Evolutionary conservation across 2,113 vertebrate species (phyloP).

Genomic region (Cranoglanis bouderius): DNA sequence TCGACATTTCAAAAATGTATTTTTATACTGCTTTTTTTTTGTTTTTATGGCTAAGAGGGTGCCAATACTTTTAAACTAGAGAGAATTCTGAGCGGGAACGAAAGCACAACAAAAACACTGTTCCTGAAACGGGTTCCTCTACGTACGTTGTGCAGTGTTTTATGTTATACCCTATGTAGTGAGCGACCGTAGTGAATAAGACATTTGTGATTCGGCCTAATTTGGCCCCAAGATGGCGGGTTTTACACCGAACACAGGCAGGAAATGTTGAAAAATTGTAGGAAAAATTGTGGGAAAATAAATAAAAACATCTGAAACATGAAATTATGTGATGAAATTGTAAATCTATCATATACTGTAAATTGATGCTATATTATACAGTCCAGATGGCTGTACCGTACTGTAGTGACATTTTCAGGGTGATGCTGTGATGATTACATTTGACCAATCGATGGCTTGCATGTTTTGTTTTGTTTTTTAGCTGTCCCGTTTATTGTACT

Average conservation of each 20-base stretch:
- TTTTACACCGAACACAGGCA: neutral
- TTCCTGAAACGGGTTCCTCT: neutral
- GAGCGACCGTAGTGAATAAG: neutral
- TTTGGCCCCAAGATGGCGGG: neutral
- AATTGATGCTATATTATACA: neutral
- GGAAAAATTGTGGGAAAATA: neutral
- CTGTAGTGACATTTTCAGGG: neutral
- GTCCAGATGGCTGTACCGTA: neutral
- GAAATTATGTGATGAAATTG: neutral
- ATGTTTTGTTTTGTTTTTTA: neutral
- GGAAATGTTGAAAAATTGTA: too few relatives aligned
- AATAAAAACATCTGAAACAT: neutral
- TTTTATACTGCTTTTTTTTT: too few relatives aligned
- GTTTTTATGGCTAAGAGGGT: neutral
- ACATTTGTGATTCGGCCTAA: neutral
- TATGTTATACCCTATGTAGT: neutral
- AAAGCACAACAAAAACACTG: neutral
- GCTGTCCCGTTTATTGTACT: neutral
- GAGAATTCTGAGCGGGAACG: neutral
- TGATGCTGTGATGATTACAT: neutral
- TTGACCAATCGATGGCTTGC: neutral
- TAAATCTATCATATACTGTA: neutral
- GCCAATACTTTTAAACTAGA: neutral
- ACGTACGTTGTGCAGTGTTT: neutral
- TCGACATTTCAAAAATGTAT: too few relatives aligned